Evolutionary conservation across 2,888 invertebrate genomes (phyloP), one percentile per base, ranked within the genome.

Genomic region (Drosophila aldrichi): DNA sequence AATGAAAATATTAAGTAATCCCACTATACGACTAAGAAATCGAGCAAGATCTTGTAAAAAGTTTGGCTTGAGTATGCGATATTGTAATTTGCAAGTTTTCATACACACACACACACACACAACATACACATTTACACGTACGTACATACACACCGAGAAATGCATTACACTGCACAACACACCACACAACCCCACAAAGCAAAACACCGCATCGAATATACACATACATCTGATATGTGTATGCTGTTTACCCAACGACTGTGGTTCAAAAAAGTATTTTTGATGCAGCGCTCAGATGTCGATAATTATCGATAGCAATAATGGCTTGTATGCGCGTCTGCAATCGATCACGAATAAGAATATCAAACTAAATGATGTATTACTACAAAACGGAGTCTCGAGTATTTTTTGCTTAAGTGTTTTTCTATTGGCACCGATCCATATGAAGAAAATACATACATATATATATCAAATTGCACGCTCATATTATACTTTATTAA

Each of bases 1-100:
- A 69, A 69, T 67, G 65, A 52, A 51, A 43, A 51, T 55, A 25
- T 16, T 38, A 59, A 34, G 62, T 40, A 36, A 58, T 20, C 46
- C 72, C 65, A 48, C 9, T 18, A 56, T 55, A 71, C 51, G 56
- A 49, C 29, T 54, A 65, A 48, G 74, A 63, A 68, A 56, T 60
- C 65, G 52, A 78, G 60, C 49, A 70, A 58, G 46, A 62, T 67
- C 54, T 65, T 86, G 81, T 81, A 86, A 44, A 81, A 79, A 76
- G 70, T 70, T 68, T 73, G 81, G 57, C 83, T 73, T 74, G 80
- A 75, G 70, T 81, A 82, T 85, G 75, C 80, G 64, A 83, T 65
- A 81, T 70, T 83, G 82, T 81, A 84, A 86, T 78, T 83, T 84
- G 83, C 84, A 84, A 89, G 83, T 85, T 79, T 69, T 51, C 63